Evolutionary conservation across 2,888 invertebrate genomes (phyloP).

Genomic region (Melitaea athalia): DNA sequence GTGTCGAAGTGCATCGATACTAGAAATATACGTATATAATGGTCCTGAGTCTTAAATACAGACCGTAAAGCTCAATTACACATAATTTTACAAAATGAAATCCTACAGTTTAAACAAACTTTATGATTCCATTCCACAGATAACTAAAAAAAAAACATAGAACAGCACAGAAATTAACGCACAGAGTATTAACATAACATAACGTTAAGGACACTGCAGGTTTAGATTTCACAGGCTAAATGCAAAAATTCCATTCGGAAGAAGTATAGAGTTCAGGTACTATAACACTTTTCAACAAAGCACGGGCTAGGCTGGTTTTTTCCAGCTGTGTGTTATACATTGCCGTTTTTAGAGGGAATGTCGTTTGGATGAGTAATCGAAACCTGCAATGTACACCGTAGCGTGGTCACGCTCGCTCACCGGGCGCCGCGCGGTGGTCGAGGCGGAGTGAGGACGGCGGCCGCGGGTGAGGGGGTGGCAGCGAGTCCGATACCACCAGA

Average conservation of each 20-base stretch:
- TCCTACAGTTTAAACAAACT: conserved; percentile 44
- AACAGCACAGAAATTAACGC: conserved; percentile 75
- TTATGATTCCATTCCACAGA: conserved; percentile 59
- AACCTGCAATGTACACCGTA: conserved; percentile 70
- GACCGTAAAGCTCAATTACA: conserved; percentile 77
- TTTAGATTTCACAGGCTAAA: conserved; percentile 62
- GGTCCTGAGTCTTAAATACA: conserved; percentile 78
- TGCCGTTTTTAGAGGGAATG: conserved; percentile 57
- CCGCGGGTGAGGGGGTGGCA: conserved; percentile 74
- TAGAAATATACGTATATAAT: conserved; percentile 63
- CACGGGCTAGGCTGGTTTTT: conserved; percentile 26
- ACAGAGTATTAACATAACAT: conserved; percentile 62
- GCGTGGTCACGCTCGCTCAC: conserved; percentile 79
- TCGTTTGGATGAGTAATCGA: conserved; percentile 54
- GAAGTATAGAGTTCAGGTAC: conserved; percentile 39
- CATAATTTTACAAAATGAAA: conserved; percentile 55
- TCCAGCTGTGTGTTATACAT: conserved; percentile 34
- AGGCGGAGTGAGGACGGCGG: conserved; percentile 79
- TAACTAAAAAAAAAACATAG: conserved; percentile 65
- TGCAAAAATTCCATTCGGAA: conserved; percentile 52
- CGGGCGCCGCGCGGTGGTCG: conserved; percentile 82
- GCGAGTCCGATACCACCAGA: conserved; percentile 79
- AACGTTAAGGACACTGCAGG: conserved; percentile 68
- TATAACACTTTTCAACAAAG: conserved; percentile 26
- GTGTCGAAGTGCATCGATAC: conserved; percentile 67